A percentile compares a stretch with the other conserved stretches of the same genome.
Conservation (phyloP, 2,113 vertebrate species). For the Apodemus sylvaticus region DNA sequence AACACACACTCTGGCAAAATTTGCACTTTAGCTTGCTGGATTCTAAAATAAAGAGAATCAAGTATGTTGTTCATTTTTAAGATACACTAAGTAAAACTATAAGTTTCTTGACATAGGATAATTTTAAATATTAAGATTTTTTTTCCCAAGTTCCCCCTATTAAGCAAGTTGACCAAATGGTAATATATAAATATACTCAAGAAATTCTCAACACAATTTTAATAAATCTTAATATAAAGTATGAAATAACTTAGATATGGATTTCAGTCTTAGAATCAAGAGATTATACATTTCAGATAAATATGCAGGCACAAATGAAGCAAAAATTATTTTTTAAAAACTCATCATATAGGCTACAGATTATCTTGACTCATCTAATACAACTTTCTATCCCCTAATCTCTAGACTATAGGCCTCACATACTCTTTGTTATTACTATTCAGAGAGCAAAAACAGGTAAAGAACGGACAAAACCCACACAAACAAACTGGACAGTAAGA, state of each 20-base stretch:
- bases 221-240: neutral
- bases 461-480: neutral
- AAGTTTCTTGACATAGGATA: neutral
- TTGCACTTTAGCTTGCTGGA: constrained; percentile 96
- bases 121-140: neutral
- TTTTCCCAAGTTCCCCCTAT: neutral
- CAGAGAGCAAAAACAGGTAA: neutral
- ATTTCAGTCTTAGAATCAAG: neutral
- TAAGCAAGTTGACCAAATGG: neutral
- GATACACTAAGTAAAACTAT: neutral
- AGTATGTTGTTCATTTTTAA: constrained; percentile 1
- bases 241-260: neutral
- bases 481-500: neutral
- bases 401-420: neutral
- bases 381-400: neutral
- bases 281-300: neutral
- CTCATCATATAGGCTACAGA: neutral
- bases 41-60: constrained; percentile 85
- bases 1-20: constrained; percentile 96
- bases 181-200: neutral
- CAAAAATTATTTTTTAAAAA: neutral
- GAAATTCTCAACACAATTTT: neutral
- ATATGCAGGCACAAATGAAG: neutral
- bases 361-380: neutral
- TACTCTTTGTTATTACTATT: neutral